These are phyloP conservation scores for Stictonetta naevosa DNA, from an alignment of 2,113 vertebrate species.

Conservation along the genomic window DNA sequence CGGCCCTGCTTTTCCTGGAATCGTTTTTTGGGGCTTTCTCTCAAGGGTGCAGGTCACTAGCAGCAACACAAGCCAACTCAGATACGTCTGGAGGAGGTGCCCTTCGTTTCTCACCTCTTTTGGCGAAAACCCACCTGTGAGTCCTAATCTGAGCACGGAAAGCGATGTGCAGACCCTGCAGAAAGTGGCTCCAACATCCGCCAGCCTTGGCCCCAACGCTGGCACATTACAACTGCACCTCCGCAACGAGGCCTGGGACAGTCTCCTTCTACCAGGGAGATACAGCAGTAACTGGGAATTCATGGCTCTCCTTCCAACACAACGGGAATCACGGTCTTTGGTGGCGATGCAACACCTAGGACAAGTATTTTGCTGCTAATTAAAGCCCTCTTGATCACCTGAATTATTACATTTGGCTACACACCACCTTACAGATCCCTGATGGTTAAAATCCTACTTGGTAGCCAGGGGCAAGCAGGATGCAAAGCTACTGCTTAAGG, in stretches of 20 bases:
- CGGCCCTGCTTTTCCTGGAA: neutral
- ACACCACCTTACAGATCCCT: neutral
- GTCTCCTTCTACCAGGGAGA: neutral
- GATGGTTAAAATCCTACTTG: neutral
- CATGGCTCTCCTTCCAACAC: neutral
- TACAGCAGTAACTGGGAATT: neutral
- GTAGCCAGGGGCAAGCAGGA: neutral
- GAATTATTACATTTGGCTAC: neutral
- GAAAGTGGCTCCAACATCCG: neutral
- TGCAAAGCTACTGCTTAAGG: neutral
- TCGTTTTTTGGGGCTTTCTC: neutral
- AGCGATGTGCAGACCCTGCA: fast-evolving
- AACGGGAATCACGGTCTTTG: neutral
- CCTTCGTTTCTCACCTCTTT: neutral
- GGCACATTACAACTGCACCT: neutral
- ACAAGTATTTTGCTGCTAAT: neutral
- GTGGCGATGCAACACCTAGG: neutral
- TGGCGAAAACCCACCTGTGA: neutral
- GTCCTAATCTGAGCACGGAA: fast-evolving
- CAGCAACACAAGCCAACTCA: neutral
- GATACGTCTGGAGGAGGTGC: neutral
- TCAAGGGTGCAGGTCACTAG: neutral
- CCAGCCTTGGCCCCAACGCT: neutral
- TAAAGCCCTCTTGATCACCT: neutral
- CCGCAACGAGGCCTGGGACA: neutral